Conservation (phyloP, 1,140 invertebrate genomes). For the Arion vulgaris region DNA sequence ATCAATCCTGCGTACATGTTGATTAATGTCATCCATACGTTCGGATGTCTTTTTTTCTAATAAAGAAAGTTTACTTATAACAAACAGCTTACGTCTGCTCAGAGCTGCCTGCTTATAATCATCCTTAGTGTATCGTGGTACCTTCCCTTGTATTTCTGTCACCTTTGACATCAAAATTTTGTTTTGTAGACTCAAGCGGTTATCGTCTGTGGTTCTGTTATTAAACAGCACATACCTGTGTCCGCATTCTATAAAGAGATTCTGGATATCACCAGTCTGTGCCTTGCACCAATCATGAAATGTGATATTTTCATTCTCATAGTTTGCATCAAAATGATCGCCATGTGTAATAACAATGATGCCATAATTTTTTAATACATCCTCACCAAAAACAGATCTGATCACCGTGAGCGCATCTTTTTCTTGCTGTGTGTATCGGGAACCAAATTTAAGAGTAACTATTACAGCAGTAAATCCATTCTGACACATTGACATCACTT, state of each 20-base stretch:
- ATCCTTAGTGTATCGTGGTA: not conserved
- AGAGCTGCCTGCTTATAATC: not conserved
- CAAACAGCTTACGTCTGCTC: not conserved
- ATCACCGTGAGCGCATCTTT: not conserved
- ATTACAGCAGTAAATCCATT: slow-evolving; percentile 5
- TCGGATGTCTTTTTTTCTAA: not conserved
- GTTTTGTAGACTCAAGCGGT: not conserved
- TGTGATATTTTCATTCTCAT: not conserved
- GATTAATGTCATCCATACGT: not conserved
- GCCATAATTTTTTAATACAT: not conserved
- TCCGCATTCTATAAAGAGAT: not conserved
- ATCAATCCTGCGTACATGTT: not conserved
- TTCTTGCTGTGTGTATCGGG: slow-evolving; percentile 36
- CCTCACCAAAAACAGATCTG: not conserved
- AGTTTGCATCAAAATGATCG: not conserved
- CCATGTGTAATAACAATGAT: slow-evolving; percentile 5
- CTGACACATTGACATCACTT: too few relatives aligned
- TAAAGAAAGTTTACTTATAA: not conserved
- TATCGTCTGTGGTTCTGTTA: not conserved
- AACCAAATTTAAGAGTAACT: slow-evolving; percentile 61
- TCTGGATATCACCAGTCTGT: not conserved
- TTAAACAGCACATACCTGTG: slow-evolving; percentile 12
- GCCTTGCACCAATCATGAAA: slow-evolving; percentile 1
- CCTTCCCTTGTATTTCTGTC: not conserved
- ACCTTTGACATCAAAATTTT: slow-evolving; percentile 3